Percentiles rank a stretch among this genome's conserved stretches.
These are phyloP conservation scores for Glomeris maerens DNA, from an alignment of 1,140 invertebrate genomes.

Conservation along the genomic window DNA sequence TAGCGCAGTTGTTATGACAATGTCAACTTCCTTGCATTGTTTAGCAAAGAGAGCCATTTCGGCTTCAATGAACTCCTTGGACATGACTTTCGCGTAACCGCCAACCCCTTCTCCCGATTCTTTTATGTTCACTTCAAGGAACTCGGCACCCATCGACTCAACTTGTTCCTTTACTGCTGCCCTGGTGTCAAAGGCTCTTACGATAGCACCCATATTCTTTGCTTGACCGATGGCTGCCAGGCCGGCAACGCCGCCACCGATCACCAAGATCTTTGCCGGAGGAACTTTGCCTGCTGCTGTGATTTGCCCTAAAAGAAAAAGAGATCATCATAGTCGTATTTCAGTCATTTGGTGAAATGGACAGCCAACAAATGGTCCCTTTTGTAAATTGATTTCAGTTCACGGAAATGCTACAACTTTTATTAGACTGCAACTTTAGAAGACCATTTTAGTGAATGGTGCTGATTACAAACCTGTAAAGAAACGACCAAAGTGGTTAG, in stretches of 20 bases:
- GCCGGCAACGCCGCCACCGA: slow-evolving; percentile 78
- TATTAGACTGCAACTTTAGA: no score
- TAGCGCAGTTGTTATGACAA: slow-evolving; percentile 72
- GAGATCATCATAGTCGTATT: no score
- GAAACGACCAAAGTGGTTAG: slow-evolving; percentile 75
- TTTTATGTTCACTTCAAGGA: slow-evolving; percentile 59
- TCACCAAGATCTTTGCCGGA: slow-evolving; percentile 68
- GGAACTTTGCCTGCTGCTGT: slow-evolving; percentile 73
- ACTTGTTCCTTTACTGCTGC: slow-evolving; percentile 78
- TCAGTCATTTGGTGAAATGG: no score
- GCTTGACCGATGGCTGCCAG: slow-evolving; percentile 71
- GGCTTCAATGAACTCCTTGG: slow-evolving; percentile 68
- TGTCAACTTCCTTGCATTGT: slow-evolving; percentile 61
- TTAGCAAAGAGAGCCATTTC: slow-evolving; percentile 74
- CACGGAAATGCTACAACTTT: no score
- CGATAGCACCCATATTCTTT: slow-evolving; percentile 75
- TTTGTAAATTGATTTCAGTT: no score
- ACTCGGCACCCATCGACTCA: slow-evolving; percentile 76
- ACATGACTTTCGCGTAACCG: slow-evolving; percentile 85
- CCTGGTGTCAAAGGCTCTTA: slow-evolving; percentile 72
- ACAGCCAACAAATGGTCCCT: no score
- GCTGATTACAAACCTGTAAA: slow-evolving; percentile 48
- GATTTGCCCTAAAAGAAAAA: slow-evolving; percentile 49
- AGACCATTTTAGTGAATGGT: no score
- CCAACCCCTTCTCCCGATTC: slow-evolving; percentile 70